Evolutionary conservation across 2,113 vertebrate species (phyloP).

Genomic region (Boleophthalmus pectinirostris): DNA sequence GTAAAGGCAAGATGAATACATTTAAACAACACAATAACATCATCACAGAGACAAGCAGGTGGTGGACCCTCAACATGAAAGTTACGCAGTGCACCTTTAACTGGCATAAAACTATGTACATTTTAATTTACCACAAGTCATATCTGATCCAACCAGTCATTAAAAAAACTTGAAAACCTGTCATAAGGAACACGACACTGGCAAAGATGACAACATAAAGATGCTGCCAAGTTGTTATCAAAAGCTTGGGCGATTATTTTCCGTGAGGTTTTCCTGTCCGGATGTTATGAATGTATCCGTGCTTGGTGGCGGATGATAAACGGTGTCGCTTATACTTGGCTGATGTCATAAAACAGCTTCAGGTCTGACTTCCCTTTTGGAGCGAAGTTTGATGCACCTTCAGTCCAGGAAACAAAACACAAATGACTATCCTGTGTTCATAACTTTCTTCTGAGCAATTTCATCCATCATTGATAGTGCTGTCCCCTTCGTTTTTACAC

Average conservation of each 20-base stretch:
- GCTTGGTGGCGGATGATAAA: constrained; percentile 92
- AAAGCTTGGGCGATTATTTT: constrained; percentile 91
- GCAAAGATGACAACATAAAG: constrained; percentile 54
- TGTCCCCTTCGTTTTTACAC: constrained; percentile 43
- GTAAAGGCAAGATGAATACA: no score
- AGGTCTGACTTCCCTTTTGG: constrained; percentile 78
- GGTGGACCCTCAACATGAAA: no score
- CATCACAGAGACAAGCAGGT: no score
- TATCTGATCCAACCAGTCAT: no score
- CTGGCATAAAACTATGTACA: no score
- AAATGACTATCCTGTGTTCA: constrained; percentile 16
- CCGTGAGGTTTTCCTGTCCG: constrained; percentile 97
- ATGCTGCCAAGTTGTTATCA: constrained; percentile 84
- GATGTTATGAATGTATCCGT: constrained; percentile 99
- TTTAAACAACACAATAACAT: no score
- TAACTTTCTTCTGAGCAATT: constrained; percentile 54
- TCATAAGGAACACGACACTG: constrained; percentile 53
- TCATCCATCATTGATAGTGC: constrained; percentile 52
- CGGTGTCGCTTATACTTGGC: constrained; percentile 81
- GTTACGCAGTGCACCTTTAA: no score
- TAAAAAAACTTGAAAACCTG: no score
- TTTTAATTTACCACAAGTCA: no score
- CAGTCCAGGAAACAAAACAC: constrained; percentile 34
- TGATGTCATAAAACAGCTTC: constrained; percentile 93
- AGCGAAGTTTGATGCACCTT: constrained; percentile 45